Base-by-base conservation (phyloP, 2,113 vertebrate genomes). In the Malurus elegans region DNA sequence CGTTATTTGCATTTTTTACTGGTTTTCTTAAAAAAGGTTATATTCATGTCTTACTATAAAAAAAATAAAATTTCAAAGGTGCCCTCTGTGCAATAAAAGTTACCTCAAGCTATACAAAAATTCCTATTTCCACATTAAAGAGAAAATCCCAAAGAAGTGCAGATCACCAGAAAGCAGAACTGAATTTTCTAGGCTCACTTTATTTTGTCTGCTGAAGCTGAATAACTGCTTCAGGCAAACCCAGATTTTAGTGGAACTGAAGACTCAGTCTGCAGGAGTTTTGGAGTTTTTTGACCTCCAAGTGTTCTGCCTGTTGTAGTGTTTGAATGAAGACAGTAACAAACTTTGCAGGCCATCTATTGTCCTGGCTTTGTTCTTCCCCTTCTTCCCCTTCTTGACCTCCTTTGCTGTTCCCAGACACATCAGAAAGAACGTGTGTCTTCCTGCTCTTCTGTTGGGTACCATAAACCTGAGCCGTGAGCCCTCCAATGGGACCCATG, bases 401-500 rank as follows among this genome's bases (percentile, higher is more conserved):
- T 28, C 32, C 15, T 66, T 16, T 67, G 44, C 34, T 56, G 8
- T 51, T 83, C 26, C 57, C 53, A 60, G 29, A 18, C 25, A 34
- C 14, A 54, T 36, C 20, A 67, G 48, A 71, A 56, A 26, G 66
- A 50, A 60, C 0, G 0, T 21, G 8, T 25, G 4, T 60, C 32
- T 79, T 79, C 58, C 28, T 85, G 65, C 25, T 66, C 20, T 54
- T 66, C 65, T 74, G 17, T 34, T 82, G 42, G 16, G 34, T 69
- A 15, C 64, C 1, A 0, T n/a, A 9, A 71, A 28, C 42, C 60
- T 21, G 79, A 18, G 69, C 45, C 38, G 29, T 45, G 78, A 11
- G 5, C 61, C 17, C 1, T 51, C 57, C 24, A 34, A 8, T 9
- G 21, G 32, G n/a, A 48, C 28, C 34, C 2, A 1, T 3, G 34